Conservation (phyloP, 2,888 invertebrate species). For the Ectemnius continuus region DNA sequence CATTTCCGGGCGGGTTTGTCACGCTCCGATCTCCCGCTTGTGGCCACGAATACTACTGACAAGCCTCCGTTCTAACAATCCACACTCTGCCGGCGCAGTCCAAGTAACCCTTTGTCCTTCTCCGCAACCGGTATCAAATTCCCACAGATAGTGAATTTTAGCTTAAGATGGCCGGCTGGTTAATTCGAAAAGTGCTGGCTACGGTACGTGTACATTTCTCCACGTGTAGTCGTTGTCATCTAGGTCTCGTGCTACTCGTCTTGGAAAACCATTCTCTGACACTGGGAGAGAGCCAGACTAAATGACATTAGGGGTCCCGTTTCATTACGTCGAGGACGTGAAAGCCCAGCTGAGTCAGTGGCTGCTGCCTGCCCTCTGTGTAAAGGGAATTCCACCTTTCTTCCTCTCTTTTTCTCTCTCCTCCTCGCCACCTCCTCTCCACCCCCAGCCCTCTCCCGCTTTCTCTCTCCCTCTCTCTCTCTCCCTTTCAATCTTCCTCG, state of each 20-base stretch:
- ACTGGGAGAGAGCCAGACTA: slow-evolving; percentile 50
- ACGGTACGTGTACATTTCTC: slow-evolving; percentile 33
- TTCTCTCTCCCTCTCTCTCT: background rate
- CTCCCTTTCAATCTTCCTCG: background rate
- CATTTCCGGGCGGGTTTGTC: slow-evolving; percentile 65
- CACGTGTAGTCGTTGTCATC: slow-evolving; percentile 16
- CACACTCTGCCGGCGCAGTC: background rate
- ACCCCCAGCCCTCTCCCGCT: background rate
- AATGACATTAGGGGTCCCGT: slow-evolving; percentile 60
- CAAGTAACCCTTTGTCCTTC: slow-evolving; percentile 18
- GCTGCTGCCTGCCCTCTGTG: slow-evolving; percentile 49
- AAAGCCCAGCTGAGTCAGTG: slow-evolving; percentile 62
- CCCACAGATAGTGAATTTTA: slow-evolving; percentile 51
- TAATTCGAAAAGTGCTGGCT: slow-evolving; percentile 69
- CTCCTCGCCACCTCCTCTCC: slow-evolving; percentile 23
- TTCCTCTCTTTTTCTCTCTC: slow-evolving; percentile 14
- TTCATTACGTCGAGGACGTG: slow-evolving; percentile 62
- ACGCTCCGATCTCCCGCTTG: slow-evolving; percentile 63
- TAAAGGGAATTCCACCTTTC: slow-evolving; percentile 55
- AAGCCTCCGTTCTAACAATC: slow-evolving; percentile 50
- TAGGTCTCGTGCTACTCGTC: slow-evolving; percentile 34
- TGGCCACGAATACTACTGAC: slow-evolving; percentile 58
- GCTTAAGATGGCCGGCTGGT: slow-evolving; percentile 61
- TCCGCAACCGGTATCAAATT: slow-evolving; percentile 10
- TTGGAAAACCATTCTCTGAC: slow-evolving; percentile 48